Evolutionary conservation across 2,797 vertebrate genomes (phyloP).

Genomic region (Scolopax rusticola): DNA sequence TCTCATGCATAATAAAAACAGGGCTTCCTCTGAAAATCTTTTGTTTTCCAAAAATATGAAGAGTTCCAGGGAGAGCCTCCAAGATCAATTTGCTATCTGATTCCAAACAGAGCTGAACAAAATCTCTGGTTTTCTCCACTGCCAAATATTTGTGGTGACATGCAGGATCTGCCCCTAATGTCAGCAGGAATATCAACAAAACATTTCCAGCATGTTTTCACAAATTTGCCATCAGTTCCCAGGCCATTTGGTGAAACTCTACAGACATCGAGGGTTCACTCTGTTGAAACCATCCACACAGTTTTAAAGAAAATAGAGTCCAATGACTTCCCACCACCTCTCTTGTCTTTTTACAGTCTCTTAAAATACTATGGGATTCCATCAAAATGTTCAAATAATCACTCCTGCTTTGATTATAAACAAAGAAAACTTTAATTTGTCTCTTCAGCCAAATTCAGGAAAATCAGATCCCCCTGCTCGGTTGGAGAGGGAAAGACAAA

Average conservation of each 20-base stretch:
- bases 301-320: constrained; percentile 46
- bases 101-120: constrained; percentile 70
- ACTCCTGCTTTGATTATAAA: constrained; percentile 68
- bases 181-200: constrained; percentile 74
- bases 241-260: constrained; percentile 71
- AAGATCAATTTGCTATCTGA: constrained; percentile 74
- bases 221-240: constrained; percentile 77
- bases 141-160: constrained; percentile 80
- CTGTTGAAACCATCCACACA: constrained; percentile 48
- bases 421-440: constrained; percentile 68
- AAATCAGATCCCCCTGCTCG: constrained; percentile 64
- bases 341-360: constrained; percentile 49
- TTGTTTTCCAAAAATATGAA: constrained; percentile 73
- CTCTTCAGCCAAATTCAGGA: constrained; percentile 69
- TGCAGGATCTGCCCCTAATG: constrained; percentile 77
- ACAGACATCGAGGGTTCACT: constrained; percentile 46
- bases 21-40: constrained; percentile 71
- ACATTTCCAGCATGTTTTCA: constrained; percentile 77
- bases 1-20: constrained; percentile 72
- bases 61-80: constrained; percentile 67
- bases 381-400: constrained; percentile 66
- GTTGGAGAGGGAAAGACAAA: constrained; percentile 69
- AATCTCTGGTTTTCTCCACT: constrained; percentile 72
- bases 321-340: constrained; percentile 56
- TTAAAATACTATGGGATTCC: constrained; percentile 47